A percentile compares a stretch with the other conserved stretches of the same genome.
phyloP scores from a whole-genome alignment of 1,140 invertebrate genomes.

The Zophobas atratus region DNA sequence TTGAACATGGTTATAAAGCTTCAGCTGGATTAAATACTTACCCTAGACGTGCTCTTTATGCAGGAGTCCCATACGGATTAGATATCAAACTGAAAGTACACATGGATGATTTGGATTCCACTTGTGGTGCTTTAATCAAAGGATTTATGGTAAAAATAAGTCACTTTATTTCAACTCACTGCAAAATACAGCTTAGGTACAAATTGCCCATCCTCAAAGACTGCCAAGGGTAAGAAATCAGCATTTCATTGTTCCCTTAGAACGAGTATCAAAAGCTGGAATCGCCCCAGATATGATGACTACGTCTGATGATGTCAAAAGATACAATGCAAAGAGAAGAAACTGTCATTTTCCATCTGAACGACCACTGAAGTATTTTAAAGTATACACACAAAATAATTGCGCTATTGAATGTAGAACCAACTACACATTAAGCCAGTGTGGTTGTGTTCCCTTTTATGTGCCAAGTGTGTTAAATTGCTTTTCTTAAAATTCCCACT shows the following conservation, averaged over 20 bases:
- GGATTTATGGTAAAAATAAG: background rate
- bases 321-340: constrained; percentile 70
- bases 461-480: background rate
- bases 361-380: constrained; percentile 71
- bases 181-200: background rate
- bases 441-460: constrained; percentile 70
- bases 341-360: constrained; percentile 73
- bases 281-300: constrained; percentile 48
- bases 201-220: constrained; percentile 13
- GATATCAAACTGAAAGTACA: constrained; percentile 6
- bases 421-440: constrained; percentile 78
- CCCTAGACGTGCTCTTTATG: constrained; percentile 1
- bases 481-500: background rate
- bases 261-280: background rate
- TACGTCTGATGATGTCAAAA: constrained; percentile 69
- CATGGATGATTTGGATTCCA: constrained; percentile 21
- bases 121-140: constrained; percentile 4
- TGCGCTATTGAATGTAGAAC: constrained; percentile 83
- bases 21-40: background rate
- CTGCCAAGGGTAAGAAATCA: constrained; percentile 19
- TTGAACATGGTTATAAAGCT: background rate
- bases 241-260: constrained; percentile 27
- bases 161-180: too few species aligned
- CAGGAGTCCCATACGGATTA: constrained; percentile 4
- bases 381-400: constrained; percentile 81